Evolutionary conservation across 2,797 vertebrate species (phyloP).

Genomic region (Danio albolineatus): DNA sequence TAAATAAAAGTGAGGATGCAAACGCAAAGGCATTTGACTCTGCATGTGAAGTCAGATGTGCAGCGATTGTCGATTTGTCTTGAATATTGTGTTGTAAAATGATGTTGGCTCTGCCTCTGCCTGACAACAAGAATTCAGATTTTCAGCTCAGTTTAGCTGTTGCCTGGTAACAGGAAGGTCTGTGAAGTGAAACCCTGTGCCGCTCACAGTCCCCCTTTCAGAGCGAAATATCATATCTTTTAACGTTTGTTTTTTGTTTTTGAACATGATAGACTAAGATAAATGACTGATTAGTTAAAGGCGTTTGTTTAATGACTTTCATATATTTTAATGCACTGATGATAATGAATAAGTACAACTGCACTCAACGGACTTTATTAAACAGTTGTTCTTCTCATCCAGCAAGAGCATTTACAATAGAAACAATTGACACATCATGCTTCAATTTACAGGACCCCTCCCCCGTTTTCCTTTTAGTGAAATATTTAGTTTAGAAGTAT

Average conservation of each 20-base stretch:
- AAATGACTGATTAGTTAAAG: neutral
- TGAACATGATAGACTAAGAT: conserved; percentile 6
- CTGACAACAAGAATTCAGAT: conserved; percentile 59
- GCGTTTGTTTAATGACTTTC: conserved; percentile 9
- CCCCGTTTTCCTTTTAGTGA: neutral
- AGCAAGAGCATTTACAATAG: neutral
- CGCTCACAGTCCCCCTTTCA: conserved; percentile 47
- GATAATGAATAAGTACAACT: neutral
- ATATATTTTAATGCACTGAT: neutral
- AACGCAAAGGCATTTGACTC: neutral
- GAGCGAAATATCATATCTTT: conserved; percentile 27
- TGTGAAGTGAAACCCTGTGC: conserved; percentile 56
- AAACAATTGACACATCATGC: neutral
- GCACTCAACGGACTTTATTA: conserved; percentile 9
- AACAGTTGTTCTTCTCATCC: neutral
- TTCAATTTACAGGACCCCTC: neutral
- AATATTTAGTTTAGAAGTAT: neutral
- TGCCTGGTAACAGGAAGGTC: conserved; percentile 63
- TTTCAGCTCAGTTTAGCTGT: conserved; percentile 58
- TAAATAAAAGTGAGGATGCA: neutral
- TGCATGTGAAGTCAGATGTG: neutral
- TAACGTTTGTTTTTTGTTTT: conserved; percentile 27
- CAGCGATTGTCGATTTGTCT: conserved; percentile 9
- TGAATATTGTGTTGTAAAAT: conserved; percentile 36
- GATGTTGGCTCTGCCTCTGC: conserved; percentile 51